Evolutionary conservation across 1,140 invertebrate species (phyloP), one percentile per base, ranked within the genome.

Genomic region (Lepidurus apus): DNA sequence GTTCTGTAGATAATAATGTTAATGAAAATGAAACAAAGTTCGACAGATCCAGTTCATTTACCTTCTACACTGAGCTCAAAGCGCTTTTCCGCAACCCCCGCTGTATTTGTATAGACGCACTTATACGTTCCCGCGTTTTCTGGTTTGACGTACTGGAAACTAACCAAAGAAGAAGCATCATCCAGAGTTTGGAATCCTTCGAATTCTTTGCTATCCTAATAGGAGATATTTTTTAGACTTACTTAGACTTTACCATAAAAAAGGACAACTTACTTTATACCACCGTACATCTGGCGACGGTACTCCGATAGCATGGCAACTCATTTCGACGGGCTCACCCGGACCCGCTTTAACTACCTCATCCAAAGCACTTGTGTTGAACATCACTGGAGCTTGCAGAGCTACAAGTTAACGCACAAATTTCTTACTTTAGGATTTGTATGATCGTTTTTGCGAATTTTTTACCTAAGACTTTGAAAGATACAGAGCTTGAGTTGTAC

Each of bases 1-100:
- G 76, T 17, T 42, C 45, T 73, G 74, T 42, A 82, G 83, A 83
- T 80, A 86, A 85, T 83, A 42, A 84, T 83, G 47, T 85, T 83
- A n/a, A 85, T 4, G 34, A 34, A 34, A 34, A 34, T 34, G 2
- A 45, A 85, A 75, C 13, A 84, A 81, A 83, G 87, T 88, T 53
- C 81, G 73, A 1, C 83, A 85, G 26, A 83, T 79, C 80, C 86
- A 87, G 79, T 80, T 83, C 78, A 82, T 43, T 10, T 43, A 80
- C 21, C 75, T 77, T 43, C 47, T 73, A 77, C 81, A n/a, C 3
- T 44, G 11, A 42, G 45, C 21, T 76, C 21, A 79, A 74, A 73
- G 1, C 24, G 43, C 80, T 75, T 34, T 75, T 77, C 24, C 76
- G 21, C 17, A 74, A 74, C 42, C n/a, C 13, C 26, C 77, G 74